A percentile compares a stretch with the other conserved stretches of the same genome.
These are phyloP conservation scores for Gila orcuttii DNA, from an alignment of 2,113 vertebrate species.

Conservation along the genomic window DNA sequence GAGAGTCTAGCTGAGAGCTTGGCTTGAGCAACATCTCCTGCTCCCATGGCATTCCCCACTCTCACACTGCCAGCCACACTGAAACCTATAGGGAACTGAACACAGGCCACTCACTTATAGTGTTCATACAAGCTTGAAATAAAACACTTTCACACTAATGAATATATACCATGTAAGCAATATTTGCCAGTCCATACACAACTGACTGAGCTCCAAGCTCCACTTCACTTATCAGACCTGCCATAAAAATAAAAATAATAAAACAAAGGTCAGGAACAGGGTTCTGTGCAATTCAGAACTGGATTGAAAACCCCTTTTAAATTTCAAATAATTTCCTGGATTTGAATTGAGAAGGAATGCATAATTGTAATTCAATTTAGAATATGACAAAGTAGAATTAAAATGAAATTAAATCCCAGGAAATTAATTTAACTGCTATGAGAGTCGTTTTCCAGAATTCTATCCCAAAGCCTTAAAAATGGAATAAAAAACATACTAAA, in stretches of 20 bases:
- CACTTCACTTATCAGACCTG: conserved; percentile 86
- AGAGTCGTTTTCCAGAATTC: neutral
- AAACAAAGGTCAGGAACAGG: neutral
- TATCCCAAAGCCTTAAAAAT: neutral
- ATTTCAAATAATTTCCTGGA: neutral
- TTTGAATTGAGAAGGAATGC: neutral
- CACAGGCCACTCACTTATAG: neutral
- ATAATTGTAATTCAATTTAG: neutral
- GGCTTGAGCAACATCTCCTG: conserved; percentile 77
- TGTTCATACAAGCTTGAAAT: neutral
- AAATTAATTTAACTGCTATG: too few relatives aligned
- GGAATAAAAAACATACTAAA: neutral
- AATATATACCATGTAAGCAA: conserved; percentile 85
- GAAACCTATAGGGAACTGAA: conserved; percentile 83
- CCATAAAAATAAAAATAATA: neutral
- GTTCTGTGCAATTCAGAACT: neutral
- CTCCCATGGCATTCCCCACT: conserved; percentile 86
- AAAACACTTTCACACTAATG: neutral
- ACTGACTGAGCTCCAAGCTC: conserved; percentile 88
- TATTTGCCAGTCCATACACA: conserved; percentile 76
- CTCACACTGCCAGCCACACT: conserved; percentile 79
- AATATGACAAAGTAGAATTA: neutral
- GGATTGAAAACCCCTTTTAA: conserved; percentile 8
- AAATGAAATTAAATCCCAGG: neutral
- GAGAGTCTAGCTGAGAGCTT: conserved; percentile 74